Base-by-base conservation (phyloP, 2,888 invertebrate genomes). In the Drosophila incognita region DNA sequence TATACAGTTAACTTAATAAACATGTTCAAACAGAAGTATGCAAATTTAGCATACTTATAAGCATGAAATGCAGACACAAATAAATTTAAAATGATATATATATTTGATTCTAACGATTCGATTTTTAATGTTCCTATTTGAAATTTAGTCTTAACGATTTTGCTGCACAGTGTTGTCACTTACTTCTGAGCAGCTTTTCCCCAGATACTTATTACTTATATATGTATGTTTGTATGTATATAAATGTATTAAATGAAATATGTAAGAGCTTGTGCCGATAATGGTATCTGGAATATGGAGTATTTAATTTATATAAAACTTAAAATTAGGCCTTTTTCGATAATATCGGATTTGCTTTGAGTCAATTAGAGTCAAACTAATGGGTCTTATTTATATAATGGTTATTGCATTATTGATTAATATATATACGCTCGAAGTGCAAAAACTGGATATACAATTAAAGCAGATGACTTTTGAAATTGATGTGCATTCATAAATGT, bases 151-250 rank as follows among this genome's bases (percentile, higher is more conserved):
- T 38, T 18, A 24, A 10, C 4, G 13, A n/a, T 59, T 51, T 60
- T 60, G 60, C 29, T 36, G 51, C 24, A 21, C 15, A 60, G 60
- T 60, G 60, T 60, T 51, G 27, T 49, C 35, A 27, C 13, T 59
- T 21, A 33, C n/a, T 27, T 21, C 49, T 29, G 35, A n/a, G 36
- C 59, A 59, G 48, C 48, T 52, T 61, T 61, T 61, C 18, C 48
- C 35, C 13, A 35, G 11, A 35, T 4, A 40, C 38, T 18, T 13
- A 15, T 38, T 38, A 40, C 40, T 40, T 40, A 15, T 27, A 13
- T 27, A 15, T 7, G 4, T 27, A 15, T 7, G 4, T 48, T 8
- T 27, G 15, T 52, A 46, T 21, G 1, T 21, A 21, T 46, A 13
- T 21, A 46, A 21, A 46, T 7, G 13, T 36, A 36, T 36, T 33